Conservation (phyloP, 2,113 vertebrate species). For the Onychorhynchus coronatus region DNA sequence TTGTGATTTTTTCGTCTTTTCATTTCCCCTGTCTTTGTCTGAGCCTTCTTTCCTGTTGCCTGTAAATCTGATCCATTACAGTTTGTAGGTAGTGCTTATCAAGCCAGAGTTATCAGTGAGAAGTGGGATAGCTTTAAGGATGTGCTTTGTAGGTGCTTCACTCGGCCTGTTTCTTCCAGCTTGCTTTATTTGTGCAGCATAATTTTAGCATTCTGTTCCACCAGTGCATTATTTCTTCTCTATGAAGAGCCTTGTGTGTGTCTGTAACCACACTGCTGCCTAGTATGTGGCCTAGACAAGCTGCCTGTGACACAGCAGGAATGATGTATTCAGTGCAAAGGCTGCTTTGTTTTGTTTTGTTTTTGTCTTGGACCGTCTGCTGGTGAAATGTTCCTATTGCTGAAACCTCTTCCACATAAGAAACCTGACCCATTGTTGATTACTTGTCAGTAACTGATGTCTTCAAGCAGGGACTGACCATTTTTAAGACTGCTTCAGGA, state of each 20-base stretch:
- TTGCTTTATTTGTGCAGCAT: background rate
- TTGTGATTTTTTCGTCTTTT: background rate
- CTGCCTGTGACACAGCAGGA: background rate
- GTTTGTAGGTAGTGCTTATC: background rate
- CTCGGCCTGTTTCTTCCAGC: background rate
- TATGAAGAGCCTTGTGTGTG: background rate
- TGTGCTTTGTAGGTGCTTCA: background rate
- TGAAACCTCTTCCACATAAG: background rate
- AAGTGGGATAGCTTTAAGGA: background rate
- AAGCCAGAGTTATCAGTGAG: background rate
- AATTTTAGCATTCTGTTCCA: background rate
- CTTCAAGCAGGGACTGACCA: background rate
- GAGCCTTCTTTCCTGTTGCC: background rate
- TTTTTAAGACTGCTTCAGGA: background rate
- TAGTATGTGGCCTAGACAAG: background rate
- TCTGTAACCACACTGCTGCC: conserved; percentile 1
- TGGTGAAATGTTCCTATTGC: background rate
- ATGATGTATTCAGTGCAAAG: background rate
- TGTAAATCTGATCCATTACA: background rate
- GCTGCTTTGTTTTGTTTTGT: background rate
- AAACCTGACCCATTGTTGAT: background rate
- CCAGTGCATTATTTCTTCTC: background rate
- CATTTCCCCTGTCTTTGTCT: background rate
- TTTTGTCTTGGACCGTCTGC: background rate
- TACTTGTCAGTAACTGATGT: background rate